A percentile compares a stretch with the other conserved stretches of the same genome.
phyloP scores from a whole-genome alignment of 2,888 invertebrate genomes.

The Lepetodrilus schrolli region DNA sequence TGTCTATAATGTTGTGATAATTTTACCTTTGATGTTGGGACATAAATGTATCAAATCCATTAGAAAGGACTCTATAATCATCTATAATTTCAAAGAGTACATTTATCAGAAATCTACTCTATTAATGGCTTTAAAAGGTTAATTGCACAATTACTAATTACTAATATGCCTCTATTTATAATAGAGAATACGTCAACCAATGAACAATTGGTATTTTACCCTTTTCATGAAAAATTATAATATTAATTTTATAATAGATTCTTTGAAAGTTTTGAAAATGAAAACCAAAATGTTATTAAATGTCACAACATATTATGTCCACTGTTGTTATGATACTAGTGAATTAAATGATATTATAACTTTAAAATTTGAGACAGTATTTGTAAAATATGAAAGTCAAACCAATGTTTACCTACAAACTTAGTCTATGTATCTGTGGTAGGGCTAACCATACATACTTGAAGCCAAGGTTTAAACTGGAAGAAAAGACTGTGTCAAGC shows the following conservation, averaged over 20 bases:
- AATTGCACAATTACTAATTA: too few species aligned
- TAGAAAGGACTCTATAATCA: too few species aligned
- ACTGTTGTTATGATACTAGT: background rate
- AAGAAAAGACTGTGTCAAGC: background rate
- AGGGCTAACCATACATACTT: background rate
- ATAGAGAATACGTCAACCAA: too few species aligned
- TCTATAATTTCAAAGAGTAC: too few species aligned
- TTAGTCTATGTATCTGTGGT: background rate
- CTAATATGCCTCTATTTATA: too few species aligned
- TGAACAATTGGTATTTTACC: too few species aligned
- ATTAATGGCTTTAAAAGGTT: too few species aligned
- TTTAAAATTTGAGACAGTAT: too few species aligned
- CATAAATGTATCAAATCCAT: constrained; percentile 7
- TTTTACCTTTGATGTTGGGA: constrained; percentile 12
- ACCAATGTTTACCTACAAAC: background rate
- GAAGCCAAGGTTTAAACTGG: background rate
- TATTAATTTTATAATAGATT: background rate
- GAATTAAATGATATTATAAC: background rate
- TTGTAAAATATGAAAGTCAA: background rate
- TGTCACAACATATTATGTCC: background rate
- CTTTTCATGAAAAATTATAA: too few species aligned
- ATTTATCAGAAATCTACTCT: too few species aligned
- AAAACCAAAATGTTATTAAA: background rate
- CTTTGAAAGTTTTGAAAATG: background rate
- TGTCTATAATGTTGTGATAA: background rate